Percentiles rank a stretch among this genome's conserved stretches.
phyloP scores from a whole-genome alignment of 2,888 invertebrate species.

The Drosophila stalkeri region DNA sequence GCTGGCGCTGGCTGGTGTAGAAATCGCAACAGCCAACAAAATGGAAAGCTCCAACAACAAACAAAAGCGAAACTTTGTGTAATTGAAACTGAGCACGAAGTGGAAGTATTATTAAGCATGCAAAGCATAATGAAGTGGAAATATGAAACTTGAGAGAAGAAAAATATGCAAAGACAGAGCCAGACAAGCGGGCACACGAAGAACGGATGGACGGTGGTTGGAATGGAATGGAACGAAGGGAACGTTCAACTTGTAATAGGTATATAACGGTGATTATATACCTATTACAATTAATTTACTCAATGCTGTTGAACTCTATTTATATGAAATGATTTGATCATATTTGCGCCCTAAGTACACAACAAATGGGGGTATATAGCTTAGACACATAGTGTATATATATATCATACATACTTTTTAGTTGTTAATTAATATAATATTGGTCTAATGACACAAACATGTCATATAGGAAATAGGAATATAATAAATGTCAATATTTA shows the following conservation, averaged over 20 bases:
- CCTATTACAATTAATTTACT: constrained; percentile 10
- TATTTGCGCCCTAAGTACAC: not conserved
- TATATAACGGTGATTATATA: constrained; percentile 14
- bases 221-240: constrained; percentile 20
- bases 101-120: constrained; percentile 80
- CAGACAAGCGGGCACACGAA: constrained; percentile 32
- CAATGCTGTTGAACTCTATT: constrained; percentile 4
- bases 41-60: constrained; percentile 73
- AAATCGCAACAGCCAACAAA: constrained; percentile 74
- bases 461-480: no score
- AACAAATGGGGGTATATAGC: not conserved
- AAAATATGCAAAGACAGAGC: constrained; percentile 41
- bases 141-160: constrained; percentile 68
- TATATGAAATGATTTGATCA: not conserved
- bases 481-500: no score
- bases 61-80: constrained; percentile 76
- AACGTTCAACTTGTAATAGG: constrained; percentile 11
- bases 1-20: constrained; percentile 59
- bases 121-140: constrained; percentile 80
- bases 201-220: constrained; percentile 25
- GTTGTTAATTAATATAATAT: no score
- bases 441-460: no score
- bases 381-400: not conserved
- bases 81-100: constrained; percentile 78
- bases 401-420: not conserved